A percentile compares a stretch with the other conserved stretches of the same genome.
Conservation (phyloP, 2,888 invertebrate species). For the Lepidonotus clava region DNA sequence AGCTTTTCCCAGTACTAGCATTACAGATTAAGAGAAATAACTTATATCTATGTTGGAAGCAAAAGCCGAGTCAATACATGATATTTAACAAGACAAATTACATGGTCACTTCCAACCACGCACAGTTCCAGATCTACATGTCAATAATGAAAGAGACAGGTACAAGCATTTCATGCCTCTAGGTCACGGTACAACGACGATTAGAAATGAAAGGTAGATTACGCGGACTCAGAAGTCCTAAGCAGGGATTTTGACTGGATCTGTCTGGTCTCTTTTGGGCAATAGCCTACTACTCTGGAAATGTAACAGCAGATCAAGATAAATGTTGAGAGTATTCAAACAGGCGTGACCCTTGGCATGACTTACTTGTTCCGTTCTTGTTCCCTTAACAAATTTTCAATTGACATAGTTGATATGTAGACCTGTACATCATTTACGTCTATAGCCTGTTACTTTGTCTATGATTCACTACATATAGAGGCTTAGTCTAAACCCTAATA, state of each 20-base stretch:
- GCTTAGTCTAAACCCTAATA: no score
- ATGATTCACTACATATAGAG: no score
- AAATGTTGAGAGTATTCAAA: no score
- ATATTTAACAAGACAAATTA: not conserved
- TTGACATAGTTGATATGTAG: not conserved
- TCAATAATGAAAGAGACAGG: not conserved
- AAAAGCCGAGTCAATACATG: not conserved
- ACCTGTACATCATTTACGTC: no score
- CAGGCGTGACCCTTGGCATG: no score
- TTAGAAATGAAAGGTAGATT: not conserved
- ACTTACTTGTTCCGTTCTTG: not conserved
- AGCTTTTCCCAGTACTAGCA: constrained; percentile 34
- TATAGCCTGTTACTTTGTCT: no score
- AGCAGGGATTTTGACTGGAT: not conserved
- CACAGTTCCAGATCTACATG: not conserved
- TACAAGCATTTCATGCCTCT: not conserved
- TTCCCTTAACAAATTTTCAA: not conserved
- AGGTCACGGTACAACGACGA: not conserved
- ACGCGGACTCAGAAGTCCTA: not conserved
- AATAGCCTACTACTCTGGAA: constrained; percentile 1
- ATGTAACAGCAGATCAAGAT: not conserved
- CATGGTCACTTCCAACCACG: not conserved
- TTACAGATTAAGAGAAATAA: not conserved
- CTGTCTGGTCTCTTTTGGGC: constrained; percentile 1
- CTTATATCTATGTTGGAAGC: no score